A percentile compares a stretch with the other conserved stretches of the same genome.
Evolutionary conservation across 1,140 invertebrate genomes (phyloP).

Genomic region (Drosophila saltans): DNA sequence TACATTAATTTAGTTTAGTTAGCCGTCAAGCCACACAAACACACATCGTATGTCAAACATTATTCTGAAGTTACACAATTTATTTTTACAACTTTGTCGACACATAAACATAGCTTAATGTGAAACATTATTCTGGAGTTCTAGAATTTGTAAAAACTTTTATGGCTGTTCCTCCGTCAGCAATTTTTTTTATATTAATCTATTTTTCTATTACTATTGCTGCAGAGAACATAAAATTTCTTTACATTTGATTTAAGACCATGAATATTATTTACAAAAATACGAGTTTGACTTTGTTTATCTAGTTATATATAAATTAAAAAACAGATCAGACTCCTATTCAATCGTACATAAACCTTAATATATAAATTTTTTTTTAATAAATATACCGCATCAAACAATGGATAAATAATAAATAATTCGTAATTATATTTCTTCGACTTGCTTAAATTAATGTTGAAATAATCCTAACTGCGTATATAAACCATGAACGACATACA

Average conservation of each 20-base stretch:
- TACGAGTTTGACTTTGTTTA: background rate
- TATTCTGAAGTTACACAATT: slow-evolving; percentile 6
- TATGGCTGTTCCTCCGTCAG: background rate
- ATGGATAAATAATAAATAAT: background rate
- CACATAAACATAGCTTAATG: slow-evolving; percentile 1
- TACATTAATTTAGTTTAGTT: slow-evolving; percentile 55
- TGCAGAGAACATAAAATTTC: background rate
- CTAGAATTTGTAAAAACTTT: background rate
- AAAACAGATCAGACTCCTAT: background rate
- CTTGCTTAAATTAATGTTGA: background rate
- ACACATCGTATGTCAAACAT: slow-evolving; percentile 2
- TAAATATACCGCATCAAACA: background rate
- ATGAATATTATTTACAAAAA: background rate
- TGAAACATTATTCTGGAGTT: background rate
- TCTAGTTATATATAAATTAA: background rate
- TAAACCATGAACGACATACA: no score
- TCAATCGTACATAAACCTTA: background rate
- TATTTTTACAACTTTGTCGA: background rate
- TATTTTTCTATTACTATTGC: background rate
- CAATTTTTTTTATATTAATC: background rate
- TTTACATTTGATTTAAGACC: background rate
- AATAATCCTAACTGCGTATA: background rate
- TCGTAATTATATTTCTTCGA: no score
- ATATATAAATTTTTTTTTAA: background rate
- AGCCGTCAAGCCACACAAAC: slow-evolving; percentile 21